Evolutionary conservation across 2,888 invertebrate genomes (phyloP), one percentile per base, ranked within the genome.

Genomic region (Harmothoe impar): DNA sequence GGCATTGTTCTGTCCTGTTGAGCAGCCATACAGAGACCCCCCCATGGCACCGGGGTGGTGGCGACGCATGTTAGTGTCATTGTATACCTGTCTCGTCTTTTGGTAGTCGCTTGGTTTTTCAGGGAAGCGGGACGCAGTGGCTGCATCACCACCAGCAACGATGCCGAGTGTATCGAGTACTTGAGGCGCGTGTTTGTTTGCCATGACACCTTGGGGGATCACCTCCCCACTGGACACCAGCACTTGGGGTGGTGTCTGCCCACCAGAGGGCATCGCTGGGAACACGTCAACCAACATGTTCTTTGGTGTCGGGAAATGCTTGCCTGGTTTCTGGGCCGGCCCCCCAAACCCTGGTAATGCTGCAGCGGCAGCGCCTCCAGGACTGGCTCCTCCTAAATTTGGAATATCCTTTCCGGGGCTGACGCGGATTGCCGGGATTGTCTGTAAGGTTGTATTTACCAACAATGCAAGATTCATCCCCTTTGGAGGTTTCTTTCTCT

Each of bases 271-370:
- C 0, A 86, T 20, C 17, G 20, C 29, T 20, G 31, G 56, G 31
- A 3, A 17, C 0, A 86, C 33, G 29, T 86, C 86, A 5, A 86
- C 25, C 33, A 86, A 31, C 54, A 86, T 86, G 52, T 29, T n/a
- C 23, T 86, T 86, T 1, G 52, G 86, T 12, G 86, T 86, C 3
- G 86, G 86, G 31, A 86, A 86, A 29, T 54, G 54, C 23, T 86
- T 86, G 5, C 86, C 54, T 10, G 29, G 3, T 54, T 84, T 43
- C 52, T 43, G 43, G 5, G 10, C 5, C 43, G 10, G 10, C 5
- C 43, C 10, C 5, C 43, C 43, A 43, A 43, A 43, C 10, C 43
- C 72, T 72, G 31, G 3, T 29, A 15, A 3, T 3, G 17, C 72
- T 7, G 72, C 3, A 20, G 12, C 72, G 5, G 72, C 0, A n/a